These are phyloP conservation scores for Pithys albifrons DNA, from an alignment of 2,113 vertebrate genomes.

Conservation along the genomic window DNA sequence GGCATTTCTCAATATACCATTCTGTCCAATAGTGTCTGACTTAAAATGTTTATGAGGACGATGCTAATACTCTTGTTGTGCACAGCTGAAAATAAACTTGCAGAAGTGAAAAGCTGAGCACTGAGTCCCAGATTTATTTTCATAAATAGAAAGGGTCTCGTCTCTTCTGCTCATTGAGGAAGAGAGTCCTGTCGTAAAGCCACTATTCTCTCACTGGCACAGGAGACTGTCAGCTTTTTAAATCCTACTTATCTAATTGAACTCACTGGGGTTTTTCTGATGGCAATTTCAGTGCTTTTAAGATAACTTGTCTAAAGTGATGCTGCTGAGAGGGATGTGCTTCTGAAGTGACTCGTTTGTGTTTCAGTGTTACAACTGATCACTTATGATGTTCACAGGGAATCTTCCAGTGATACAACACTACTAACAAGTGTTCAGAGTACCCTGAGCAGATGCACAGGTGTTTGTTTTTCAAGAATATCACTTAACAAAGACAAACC, in stretches of 20 bases:
- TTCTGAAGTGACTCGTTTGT: background rate
- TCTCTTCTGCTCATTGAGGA: background rate
- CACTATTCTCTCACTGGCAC: background rate
- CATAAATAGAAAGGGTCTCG: background rate
- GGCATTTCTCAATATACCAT: background rate
- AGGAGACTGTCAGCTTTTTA: accelerated
- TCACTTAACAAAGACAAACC: background rate
- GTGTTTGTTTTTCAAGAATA: background rate
- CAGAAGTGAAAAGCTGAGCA: background rate
- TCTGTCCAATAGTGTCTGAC: background rate
- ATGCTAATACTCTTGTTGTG: background rate
- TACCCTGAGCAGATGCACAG: background rate
- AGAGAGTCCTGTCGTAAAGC: background rate
- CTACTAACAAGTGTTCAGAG: background rate
- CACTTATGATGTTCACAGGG: background rate
- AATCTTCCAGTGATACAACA: background rate
- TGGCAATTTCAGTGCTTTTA: background rate
- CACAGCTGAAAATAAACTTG: background rate
- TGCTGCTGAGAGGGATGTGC: background rate
- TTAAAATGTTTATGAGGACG: background rate
- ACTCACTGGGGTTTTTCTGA: background rate
- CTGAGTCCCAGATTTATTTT: background rate
- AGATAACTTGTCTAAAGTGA: background rate
- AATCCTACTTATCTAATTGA: background rate
- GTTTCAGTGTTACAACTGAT: background rate